A percentile compares a stretch with the other conserved stretches of the same genome.
Evolutionary conservation across 2,888 invertebrate genomes (phyloP).

Genomic region (Mamestra brassicae): DNA sequence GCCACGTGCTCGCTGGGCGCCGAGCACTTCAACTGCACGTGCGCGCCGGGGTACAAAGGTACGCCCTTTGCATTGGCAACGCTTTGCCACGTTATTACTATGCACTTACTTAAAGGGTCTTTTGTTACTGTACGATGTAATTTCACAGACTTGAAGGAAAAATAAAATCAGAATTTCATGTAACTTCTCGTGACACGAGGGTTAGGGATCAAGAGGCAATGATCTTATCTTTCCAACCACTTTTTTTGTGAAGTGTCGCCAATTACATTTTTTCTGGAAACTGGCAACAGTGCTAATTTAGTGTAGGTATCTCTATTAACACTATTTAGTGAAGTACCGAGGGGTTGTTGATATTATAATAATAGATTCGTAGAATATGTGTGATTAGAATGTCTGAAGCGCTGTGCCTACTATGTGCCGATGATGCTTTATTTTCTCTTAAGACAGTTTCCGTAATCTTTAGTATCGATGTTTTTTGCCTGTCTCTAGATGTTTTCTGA

Average conservation of each 20-base stretch:
- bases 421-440: background rate
- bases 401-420: background rate
- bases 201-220: no score
- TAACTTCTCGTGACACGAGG: background rate
- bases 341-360: background rate
- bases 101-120: no score
- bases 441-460: background rate
- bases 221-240: no score
- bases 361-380: conserved; percentile 3
- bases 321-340: conserved; percentile 4
- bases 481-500: conserved; percentile 28
- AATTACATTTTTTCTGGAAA: no score
- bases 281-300: no score
- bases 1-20: conserved; percentile 92
- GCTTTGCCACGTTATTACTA: background rate
- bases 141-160: background rate
- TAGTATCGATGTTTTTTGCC: background rate
- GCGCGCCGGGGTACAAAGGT: conserved; percentile 94
- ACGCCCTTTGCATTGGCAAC: conserved; percentile 43
- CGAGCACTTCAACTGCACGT: conserved; percentile 93
- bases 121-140: background rate
- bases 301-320: background rate
- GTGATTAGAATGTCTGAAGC: background rate
- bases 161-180: background rate
- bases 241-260: no score